These are phyloP conservation scores for Drosophila bunnanda DNA, from an alignment of 2,888 invertebrate genomes.

Conservation along the genomic window DNA sequence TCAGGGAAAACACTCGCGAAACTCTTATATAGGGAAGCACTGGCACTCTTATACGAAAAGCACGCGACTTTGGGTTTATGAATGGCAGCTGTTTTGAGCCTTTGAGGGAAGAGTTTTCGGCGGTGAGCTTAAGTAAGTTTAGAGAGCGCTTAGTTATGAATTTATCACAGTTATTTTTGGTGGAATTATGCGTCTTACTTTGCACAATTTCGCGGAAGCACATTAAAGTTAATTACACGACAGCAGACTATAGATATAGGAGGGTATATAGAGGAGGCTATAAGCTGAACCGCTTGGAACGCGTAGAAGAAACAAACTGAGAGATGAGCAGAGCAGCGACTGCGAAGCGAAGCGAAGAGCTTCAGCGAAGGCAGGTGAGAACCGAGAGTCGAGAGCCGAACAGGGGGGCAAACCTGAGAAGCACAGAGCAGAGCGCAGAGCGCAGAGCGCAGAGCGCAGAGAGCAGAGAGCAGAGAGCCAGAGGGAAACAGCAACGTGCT, in stretches of 20 bases:
- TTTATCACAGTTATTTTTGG: conserved; percentile 43
- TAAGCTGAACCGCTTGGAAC: conserved; percentile 63
- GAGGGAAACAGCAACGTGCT: conserved; percentile 39
- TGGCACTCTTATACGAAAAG: conserved; percentile 47
- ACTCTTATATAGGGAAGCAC: conserved; percentile 51
- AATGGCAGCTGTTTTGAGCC: conserved; percentile 11
- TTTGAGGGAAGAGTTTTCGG: background rate
- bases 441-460: background rate
- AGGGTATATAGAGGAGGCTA: conserved; percentile 7
- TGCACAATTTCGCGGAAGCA: conserved; percentile 50
- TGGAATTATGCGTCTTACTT: conserved; percentile 16
- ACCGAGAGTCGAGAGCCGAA: background rate
- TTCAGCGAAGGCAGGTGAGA: conserved; percentile 28
- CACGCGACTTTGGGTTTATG: conserved; percentile 58
- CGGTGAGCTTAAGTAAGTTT: conserved; percentile 3
- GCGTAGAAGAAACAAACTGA: conserved; percentile 72
- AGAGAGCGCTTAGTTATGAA: conserved; percentile 13
- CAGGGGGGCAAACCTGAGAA: background rate
- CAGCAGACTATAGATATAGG: conserved; percentile 16
- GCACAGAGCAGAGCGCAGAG: background rate
- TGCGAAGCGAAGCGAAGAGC: no score
- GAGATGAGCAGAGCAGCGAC: conserved; percentile 15
- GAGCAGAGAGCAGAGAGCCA: background rate
- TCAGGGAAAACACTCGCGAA: conserved; percentile 41
- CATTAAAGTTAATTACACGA: conserved; percentile 39